phyloP scores from a whole-genome alignment of 2,888 invertebrate species.

The Drosophila affinis region DNA sequence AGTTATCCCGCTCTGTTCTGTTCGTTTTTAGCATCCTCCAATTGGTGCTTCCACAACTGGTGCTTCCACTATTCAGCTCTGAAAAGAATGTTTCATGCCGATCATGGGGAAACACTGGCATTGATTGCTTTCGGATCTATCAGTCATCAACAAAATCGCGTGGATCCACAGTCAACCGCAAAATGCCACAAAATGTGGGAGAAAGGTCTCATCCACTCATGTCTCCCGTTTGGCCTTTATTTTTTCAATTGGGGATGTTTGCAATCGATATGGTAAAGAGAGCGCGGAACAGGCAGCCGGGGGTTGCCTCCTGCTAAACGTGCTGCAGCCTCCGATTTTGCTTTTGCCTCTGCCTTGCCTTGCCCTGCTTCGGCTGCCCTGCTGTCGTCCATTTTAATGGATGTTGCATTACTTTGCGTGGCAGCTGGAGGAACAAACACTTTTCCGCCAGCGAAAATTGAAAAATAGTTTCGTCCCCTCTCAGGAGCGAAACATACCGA shows the following conservation, averaged over 20 bases:
- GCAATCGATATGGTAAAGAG: constrained; percentile 61
- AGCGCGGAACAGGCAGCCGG: constrained; percentile 5
- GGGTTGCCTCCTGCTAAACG: constrained; percentile 49
- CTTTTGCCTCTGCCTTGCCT: not conserved
- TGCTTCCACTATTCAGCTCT: constrained; percentile 7
- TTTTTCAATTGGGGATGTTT: constrained; percentile 66
- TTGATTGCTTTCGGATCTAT: constrained; percentile 5
- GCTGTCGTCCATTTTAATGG: constrained; percentile 61
- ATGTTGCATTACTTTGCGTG: constrained; percentile 67
- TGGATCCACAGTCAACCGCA: not conserved
- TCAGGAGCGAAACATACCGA: constrained; percentile 18
- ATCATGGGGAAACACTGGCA: not conserved
- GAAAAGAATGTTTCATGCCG: not conserved
- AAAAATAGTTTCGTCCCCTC: constrained; percentile 63
- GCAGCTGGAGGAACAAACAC: constrained; percentile 48
- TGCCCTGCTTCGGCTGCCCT: constrained; percentile 4
- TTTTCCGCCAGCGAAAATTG: constrained; percentile 57
- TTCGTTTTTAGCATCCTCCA: constrained; percentile 26
- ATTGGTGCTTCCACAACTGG: constrained; percentile 4
- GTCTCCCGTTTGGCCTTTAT: constrained; percentile 18
- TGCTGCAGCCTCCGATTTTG: constrained; percentile 14
- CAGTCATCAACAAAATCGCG: not conserved
- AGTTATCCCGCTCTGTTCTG: constrained; percentile 5
- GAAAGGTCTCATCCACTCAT: not conserved
- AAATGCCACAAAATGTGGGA: constrained; percentile 2